Evolutionary conservation across 2,113 vertebrate genomes (phyloP), one percentile per base, ranked within the genome.

Genomic region (Ellobius talpinus): DNA sequence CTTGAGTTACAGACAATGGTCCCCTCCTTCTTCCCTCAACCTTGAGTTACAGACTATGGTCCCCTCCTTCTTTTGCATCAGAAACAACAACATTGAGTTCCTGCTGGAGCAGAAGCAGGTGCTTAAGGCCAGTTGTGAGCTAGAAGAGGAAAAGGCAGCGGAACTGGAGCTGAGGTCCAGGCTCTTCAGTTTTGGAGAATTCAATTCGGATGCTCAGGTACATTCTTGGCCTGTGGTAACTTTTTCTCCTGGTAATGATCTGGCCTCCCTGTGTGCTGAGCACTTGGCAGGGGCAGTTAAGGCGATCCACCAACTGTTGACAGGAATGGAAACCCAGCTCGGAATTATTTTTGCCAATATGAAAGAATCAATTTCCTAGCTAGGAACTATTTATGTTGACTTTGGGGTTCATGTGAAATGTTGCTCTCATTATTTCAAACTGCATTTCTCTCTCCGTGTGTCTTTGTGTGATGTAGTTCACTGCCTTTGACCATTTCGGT

Each of bases 201-300:
- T 98, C 93, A 98, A 97, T 77, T 97, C 97, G 81, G 98, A 98
- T 61, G 65, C 97, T 65, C 98, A 98, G 98, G 98, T 99, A 98
- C 68, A 17, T 73, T 77, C 76, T 87, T 42, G 81, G 58, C 31
- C 42, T 81, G 7, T 5, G 55, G 31, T 79, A 3, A 66, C 86
- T 87, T 89, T 61, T 76, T 66, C n/a, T 89, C n/a, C 55, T 82
- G 76, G 81, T 85, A 78, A 63, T 31, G 17, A 89, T n/a, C 31
- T 73, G 66, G 61, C 78, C 82, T 89, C 36, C 31, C 26, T 87
- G 63, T 58, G 70, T 39, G n/a, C 39, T 70, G 61, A 78, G n/a
- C 42, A 47, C 39, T 33, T 55, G 39, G 72, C 39, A 14, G 74
- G 16, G 26, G 68, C 29, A 7, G 21, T 61, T 81, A 66, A 72